Percentiles rank a stretch among this genome's conserved stretches.
Conservation (phyloP, 2,797 vertebrate species). For the Yasuhikotakia modesta region DNA sequence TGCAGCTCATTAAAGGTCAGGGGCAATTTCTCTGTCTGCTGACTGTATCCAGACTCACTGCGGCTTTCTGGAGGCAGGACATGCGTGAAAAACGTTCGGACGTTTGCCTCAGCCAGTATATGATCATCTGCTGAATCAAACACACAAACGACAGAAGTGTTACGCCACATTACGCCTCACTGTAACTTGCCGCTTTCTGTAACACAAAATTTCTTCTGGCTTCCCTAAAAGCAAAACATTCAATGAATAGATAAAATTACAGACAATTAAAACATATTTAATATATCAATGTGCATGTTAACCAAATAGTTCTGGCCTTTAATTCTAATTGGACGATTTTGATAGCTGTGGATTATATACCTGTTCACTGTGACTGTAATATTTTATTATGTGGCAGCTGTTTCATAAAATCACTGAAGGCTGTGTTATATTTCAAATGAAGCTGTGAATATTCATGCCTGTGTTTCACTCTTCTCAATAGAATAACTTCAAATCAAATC, state of each 20-base stretch:
- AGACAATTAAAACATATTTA: not conserved
- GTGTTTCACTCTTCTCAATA: too few relatives aligned
- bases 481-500: too few relatives aligned
- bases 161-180: not conserved
- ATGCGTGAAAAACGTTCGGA: not conserved
- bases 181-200: not conserved
- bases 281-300: not conserved
- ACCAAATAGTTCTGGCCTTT: too few relatives aligned
- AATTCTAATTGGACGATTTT: too few relatives aligned
- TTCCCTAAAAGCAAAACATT: not conserved
- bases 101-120: constrained; percentile 1
- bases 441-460: too few relatives aligned
- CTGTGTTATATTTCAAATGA: too few relatives aligned
- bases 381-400: too few relatives aligned
- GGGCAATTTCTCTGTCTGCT: constrained; percentile 23
- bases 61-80: constrained; percentile 1
- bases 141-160: not conserved
- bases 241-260: not conserved
- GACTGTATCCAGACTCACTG: not conserved
- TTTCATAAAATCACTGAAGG: too few relatives aligned
- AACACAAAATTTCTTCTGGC: not conserved
- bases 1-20: constrained; percentile 11
- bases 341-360: too few relatives aligned
- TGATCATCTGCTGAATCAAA: constrained; percentile 9
- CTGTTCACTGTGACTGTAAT: too few relatives aligned